A percentile compares a stretch with the other conserved stretches of the same genome.
phyloP scores from a whole-genome alignment of 2,888 invertebrate species.

The Harpalus rubripes region DNA sequence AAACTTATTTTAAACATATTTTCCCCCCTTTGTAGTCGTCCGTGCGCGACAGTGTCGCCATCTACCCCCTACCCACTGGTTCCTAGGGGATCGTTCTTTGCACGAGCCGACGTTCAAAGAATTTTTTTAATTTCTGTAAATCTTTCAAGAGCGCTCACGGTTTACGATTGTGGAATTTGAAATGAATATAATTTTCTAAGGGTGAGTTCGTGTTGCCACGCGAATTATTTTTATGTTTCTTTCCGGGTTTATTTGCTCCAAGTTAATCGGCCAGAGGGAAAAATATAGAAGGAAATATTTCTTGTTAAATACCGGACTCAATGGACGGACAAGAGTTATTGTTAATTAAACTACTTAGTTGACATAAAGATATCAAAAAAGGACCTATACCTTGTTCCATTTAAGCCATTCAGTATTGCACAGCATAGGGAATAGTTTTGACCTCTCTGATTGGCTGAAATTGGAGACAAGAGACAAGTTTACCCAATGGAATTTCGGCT shows the following conservation, averaged over 20 bases:
- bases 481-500: no score
- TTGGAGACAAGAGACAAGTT: no score
- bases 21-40: slow-evolving; percentile 55
- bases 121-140: slow-evolving; percentile 67
- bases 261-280: slow-evolving; percentile 19
- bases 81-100: slow-evolving; percentile 51
- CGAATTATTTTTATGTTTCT: slow-evolving; percentile 57
- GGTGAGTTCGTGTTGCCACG: slow-evolving; percentile 39
- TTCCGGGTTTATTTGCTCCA: slow-evolving; percentile 37
- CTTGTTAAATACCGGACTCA: slow-evolving; percentile 23
- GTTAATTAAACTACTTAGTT: not conserved
- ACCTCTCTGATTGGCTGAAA: no score
- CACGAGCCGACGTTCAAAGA: slow-evolving; percentile 49
- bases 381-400: no score
- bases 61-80: not conserved
- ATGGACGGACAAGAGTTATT: slow-evolving; percentile 3
- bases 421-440: no score
- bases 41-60: slow-evolving; percentile 33
- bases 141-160: slow-evolving; percentile 60
- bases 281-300: slow-evolving; percentile 11
- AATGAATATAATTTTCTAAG: slow-evolving; percentile 62
- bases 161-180: slow-evolving; percentile 67
- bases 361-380: not conserved
- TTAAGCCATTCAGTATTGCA: no score
- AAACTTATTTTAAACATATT: slow-evolving; percentile 67